These are phyloP conservation scores for Palythoa grandiflora DNA, from an alignment of 92 coral and sea anemone species.

Conservation along the genomic window DNA sequence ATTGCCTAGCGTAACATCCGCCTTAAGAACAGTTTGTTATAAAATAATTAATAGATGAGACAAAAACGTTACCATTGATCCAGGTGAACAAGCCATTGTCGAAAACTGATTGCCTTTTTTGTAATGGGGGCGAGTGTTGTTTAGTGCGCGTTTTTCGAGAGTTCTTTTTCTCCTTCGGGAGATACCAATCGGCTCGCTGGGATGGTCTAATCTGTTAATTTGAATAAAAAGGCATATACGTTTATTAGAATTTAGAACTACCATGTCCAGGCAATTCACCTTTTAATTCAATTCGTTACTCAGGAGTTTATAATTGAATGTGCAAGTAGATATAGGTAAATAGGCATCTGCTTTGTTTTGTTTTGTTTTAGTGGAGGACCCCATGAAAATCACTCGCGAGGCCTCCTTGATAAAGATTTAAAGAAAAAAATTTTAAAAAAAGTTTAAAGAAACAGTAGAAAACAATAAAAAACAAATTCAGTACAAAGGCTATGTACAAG, in stretches of 20 bases:
- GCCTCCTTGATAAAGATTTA: no score
- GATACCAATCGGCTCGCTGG: neutral
- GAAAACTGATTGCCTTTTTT: neutral
- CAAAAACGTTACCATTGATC: neutral
- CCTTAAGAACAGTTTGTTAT: neutral
- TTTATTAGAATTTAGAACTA: neutral
- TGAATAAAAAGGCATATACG: neutral
- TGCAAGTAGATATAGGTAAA: no score
- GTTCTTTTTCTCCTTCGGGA: neutral
- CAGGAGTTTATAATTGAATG: no score
- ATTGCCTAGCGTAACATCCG: no score
- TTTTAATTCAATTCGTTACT: neutral
- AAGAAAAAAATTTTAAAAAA: no score
- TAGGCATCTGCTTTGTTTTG: no score
- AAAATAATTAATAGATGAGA: neutral
- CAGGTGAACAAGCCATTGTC: neutral
- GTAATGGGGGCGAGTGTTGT: neutral
- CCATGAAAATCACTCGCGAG: no score
- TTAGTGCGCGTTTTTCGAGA: constrained; percentile 12
- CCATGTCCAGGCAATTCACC: neutral
- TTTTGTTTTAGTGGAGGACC: no score
- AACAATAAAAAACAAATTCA: no score
- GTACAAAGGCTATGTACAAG: no score
- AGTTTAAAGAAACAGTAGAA: no score
- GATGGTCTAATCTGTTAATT: neutral